Percentiles rank a stretch among this genome's conserved stretches.
Evolutionary conservation across 2,113 vertebrate genomes (phyloP).

Genomic region (Megaceryle maxima): DNA sequence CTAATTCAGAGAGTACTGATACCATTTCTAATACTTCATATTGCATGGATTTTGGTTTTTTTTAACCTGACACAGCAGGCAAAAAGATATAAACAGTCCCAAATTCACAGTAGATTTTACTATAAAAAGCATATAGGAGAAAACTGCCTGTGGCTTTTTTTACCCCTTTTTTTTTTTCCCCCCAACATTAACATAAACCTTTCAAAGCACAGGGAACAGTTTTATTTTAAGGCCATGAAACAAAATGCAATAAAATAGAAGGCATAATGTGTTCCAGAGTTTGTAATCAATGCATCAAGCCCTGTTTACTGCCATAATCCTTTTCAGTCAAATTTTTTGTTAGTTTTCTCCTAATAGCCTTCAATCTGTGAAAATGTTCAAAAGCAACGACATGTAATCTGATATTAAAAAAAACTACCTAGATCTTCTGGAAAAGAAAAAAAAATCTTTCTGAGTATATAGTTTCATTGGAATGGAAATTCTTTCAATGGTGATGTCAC

Average conservation of each 20-base stretch:
- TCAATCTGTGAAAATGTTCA: background rate
- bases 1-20: background rate
- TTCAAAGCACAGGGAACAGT: background rate
- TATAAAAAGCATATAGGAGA: background rate
- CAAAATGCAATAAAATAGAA: background rate
- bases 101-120: background rate
- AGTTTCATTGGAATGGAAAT: background rate
- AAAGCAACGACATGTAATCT: background rate
- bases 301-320: background rate
- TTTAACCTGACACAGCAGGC: background rate
- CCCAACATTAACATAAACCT: background rate
- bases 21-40: background rate
- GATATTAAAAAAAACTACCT: background rate
- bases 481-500: background rate
- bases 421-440: too few relatives aligned
- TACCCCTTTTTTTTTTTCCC: accelerated
- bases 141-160: background rate
- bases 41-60: background rate
- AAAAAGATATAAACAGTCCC: background rate
- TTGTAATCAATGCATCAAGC: background rate
- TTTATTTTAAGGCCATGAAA: background rate
- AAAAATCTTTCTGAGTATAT: background rate
- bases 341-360: background rate
- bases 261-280: background rate
- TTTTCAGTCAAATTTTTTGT: background rate